Evolutionary conservation across 30 jellyfish, hydroid and myxozoan species (phyloP).

Genomic region (Phacellophora camtschatica): DNA sequence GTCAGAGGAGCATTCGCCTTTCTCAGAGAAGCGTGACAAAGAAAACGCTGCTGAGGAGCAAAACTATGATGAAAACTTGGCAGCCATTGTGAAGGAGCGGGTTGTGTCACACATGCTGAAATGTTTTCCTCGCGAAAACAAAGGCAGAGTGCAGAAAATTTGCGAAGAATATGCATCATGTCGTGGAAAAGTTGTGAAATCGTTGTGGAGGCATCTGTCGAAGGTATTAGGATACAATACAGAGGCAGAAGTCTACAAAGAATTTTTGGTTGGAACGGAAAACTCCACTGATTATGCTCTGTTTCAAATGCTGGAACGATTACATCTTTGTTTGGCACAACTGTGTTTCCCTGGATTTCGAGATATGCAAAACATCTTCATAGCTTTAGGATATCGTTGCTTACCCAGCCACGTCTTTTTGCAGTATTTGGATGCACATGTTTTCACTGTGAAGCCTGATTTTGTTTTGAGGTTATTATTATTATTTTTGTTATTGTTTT

Average conservation of each 20-base stretch:
- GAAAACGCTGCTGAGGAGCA: background rate
- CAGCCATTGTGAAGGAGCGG: conserved; percentile 13
- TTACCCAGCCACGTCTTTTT: conserved; percentile 57
- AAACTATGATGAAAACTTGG: conserved; percentile 7
- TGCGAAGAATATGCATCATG: conserved; percentile 59
- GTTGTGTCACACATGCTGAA: conserved; percentile 31
- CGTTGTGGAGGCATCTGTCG: conserved; percentile 70
- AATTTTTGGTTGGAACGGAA: conserved; percentile 23
- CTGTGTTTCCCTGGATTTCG: conserved; percentile 62
- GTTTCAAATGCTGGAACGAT: conserved; percentile 80
- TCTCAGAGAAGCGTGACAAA: background rate
- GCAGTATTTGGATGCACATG: conserved; percentile 72
- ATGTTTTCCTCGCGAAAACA: conserved; percentile 75
- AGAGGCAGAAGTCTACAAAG: conserved; percentile 39
- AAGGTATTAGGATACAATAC: conserved; percentile 59
- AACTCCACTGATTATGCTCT: conserved; percentile 44
- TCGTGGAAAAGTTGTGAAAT: conserved; percentile 67
- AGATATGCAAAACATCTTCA: conserved; percentile 47
- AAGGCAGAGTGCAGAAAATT: conserved; percentile 49
- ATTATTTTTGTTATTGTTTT: too few species aligned
- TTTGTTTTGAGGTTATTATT: conserved; percentile 45
- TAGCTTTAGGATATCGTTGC: conserved; percentile 73
- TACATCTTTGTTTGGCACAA: conserved; percentile 39
- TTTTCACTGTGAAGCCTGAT: conserved; percentile 49
- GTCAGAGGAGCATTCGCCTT: background rate